phyloP scores from a whole-genome alignment of 1,140 invertebrate species.

The Portunus trituberculatus region DNA sequence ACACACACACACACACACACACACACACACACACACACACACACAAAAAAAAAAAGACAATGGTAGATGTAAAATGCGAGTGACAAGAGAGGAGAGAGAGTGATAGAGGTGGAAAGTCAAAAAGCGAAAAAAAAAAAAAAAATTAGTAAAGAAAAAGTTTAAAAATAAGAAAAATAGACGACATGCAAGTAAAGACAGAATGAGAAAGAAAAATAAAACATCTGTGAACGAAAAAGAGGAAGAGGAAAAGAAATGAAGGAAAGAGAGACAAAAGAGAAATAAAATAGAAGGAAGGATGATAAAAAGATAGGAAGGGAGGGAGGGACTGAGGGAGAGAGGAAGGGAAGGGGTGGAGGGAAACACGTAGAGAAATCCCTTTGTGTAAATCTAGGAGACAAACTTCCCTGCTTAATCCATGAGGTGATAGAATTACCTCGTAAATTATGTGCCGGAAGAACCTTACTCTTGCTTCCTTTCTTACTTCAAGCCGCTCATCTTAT shows the following conservation, averaged over 20 bases:
- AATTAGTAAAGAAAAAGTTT: background rate
- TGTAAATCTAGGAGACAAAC: slow-evolving; percentile 13
- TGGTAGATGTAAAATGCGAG: background rate
- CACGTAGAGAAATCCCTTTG: background rate
- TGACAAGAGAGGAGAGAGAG: background rate
- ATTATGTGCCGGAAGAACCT: background rate
- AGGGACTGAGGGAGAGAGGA: background rate
- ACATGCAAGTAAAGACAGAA: too few relatives aligned
- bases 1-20: too few relatives aligned
- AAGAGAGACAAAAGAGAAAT: too few relatives aligned
- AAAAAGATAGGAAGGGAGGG: background rate
- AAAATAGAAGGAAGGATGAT: background rate
- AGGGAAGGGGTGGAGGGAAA: background rate
- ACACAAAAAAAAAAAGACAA: background rate
- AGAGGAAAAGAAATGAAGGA: background rate
- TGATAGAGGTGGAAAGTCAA: too few relatives aligned
- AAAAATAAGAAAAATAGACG: background rate
- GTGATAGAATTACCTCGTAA: slow-evolving; percentile 22
- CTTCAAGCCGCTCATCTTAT: background rate
- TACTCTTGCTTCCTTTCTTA: background rate
- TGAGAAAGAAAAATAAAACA: too few relatives aligned
- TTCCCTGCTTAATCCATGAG: background rate
- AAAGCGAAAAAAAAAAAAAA: background rate
- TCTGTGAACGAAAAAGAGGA: too few relatives aligned
- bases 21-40: too few relatives aligned